Evolutionary conservation across 2,113 vertebrate species (phyloP).

Genomic region (Oreamnos americanus): DNA sequence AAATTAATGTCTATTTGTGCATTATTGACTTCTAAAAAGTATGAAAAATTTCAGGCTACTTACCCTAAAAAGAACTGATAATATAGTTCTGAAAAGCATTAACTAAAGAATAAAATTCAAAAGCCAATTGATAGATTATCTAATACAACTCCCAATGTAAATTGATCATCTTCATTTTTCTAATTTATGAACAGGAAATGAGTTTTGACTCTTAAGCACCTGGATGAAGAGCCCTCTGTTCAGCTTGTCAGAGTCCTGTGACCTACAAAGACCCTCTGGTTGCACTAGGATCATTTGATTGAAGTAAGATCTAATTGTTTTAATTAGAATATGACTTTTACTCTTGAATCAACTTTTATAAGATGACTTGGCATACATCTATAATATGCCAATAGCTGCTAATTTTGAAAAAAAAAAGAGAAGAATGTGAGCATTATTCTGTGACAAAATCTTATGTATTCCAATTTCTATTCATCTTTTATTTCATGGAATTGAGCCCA

Average conservation of each 20-base stretch:
- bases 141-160: not conserved
- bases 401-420: not conserved
- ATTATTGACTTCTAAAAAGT: not conserved
- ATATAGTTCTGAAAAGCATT: not conserved
- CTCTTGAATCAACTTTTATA: conserved; percentile 24
- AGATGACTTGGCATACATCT: not conserved
- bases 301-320: conserved; percentile 58
- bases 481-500: not conserved
- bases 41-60: not conserved
- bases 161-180: conserved; percentile 31
- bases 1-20: not conserved
- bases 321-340: conserved; percentile 38
- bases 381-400: not conserved
- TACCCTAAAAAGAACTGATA: not conserved
- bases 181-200: conserved; percentile 61
- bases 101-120: not conserved
- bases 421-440: not conserved
- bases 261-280: not conserved
- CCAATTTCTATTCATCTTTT: not conserved
- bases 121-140: not conserved
- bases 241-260: not conserved
- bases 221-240: conserved; percentile 33
- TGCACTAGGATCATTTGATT: not conserved
- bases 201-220: not conserved
- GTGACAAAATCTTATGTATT: not conserved